Evolutionary conservation across 1,140 invertebrate genomes (phyloP), one percentile per base, ranked within the genome.

Genomic region (Pollicipes pollicipes): DNA sequence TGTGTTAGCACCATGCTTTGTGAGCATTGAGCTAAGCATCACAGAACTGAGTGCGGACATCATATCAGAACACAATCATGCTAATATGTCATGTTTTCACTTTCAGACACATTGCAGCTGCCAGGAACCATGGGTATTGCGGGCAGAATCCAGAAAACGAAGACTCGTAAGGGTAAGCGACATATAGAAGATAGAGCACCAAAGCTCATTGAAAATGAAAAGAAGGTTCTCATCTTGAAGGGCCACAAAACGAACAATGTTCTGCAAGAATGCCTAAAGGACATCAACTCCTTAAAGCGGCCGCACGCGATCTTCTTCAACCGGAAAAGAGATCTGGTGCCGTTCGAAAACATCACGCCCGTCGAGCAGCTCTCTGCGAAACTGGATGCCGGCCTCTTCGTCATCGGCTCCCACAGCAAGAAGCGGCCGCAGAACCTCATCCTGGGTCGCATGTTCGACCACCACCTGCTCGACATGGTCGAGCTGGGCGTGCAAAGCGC

Each of bases 351-450:
- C 82, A 80, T 85, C 0, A 85, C 86, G 10, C 84, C 85, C 21
- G 81, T 97, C 75, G 95, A 98, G 83, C 87, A 87, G 73, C 87
- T 97, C 75, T 87, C 88, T 30, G 84, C 85, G 75, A 97, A 96
- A 79, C 86, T 88, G 77, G 92, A 98, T 80, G 84, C 90, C 28
- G 86, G 94, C 1, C 78, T 97, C 31, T 98, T 99, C 82, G 84
- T 90, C 70, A 90, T 96, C 78, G 91, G 87, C 28, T 91, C 88
- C n/a, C 88, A 93, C 74, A 90, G 85, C 69, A 98, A 98, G 80
- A 98, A 99, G 79, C 83, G 94, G 29, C 95, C 96, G 2, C 86
- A 98, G 77, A 97, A 97, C 82, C 78, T 98, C 67, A 81, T 97
- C 37, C 79, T 98, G 72, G 94, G 92, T 3, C 83, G 97, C 75